Conservation (phyloP, 1,140 invertebrate genomes). For the Wasmannia auropunctata region DNA sequence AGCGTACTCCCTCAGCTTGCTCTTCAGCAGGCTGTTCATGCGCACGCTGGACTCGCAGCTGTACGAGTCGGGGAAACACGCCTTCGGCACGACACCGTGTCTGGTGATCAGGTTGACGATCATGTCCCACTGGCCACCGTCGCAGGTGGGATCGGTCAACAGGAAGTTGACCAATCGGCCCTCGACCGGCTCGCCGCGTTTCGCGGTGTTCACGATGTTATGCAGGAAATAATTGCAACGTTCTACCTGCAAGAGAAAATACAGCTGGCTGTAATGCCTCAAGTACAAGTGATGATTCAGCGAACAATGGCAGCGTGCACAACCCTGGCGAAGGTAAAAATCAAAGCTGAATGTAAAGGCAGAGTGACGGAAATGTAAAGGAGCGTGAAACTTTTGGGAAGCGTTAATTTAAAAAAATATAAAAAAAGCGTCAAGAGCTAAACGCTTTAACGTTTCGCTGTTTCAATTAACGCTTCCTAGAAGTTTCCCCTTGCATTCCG, state of each 20-base stretch:
- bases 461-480: no score
- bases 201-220: constrained; percentile 91
- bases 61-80: constrained; percentile 93
- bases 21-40: constrained; percentile 92
- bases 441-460: no score
- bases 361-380: no score
- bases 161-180: constrained; percentile 92
- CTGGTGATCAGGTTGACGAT: constrained; percentile 94
- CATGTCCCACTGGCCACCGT: constrained; percentile 98
- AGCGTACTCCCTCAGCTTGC: constrained; percentile 94
- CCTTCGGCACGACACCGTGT: constrained; percentile 95
- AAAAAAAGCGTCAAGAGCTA: no score
- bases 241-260: constrained; percentile 88
- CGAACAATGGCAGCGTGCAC: no score
- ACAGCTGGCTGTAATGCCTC: background rate
- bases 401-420: no score
- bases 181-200: constrained; percentile 90
- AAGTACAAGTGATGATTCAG: background rate
- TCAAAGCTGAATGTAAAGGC: no score
- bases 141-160: constrained; percentile 91
- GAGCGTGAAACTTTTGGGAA: no score
- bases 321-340: no score
- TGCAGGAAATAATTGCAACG: constrained; percentile 94
- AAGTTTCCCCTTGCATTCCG: no score
- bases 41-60: constrained; percentile 90